Percentiles rank a stretch among this genome's conserved stretches.
Conservation (phyloP, 2,888 invertebrate genomes). For the Vesta saturnalis region DNA sequence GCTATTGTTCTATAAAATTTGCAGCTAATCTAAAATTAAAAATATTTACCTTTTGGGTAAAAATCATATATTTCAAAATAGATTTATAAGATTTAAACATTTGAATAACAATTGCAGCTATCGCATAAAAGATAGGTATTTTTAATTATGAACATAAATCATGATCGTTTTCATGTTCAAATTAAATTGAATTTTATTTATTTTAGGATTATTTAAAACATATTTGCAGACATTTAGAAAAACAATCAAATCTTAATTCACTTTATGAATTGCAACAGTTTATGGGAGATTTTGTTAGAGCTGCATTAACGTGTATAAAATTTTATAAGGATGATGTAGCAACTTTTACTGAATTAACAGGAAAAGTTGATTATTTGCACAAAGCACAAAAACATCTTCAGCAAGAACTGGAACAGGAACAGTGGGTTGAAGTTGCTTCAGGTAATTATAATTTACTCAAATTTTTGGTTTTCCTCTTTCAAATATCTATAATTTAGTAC, state of each 20-base stretch:
- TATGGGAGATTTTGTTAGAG: conserved; percentile 78
- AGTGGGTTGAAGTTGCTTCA: conserved; percentile 65
- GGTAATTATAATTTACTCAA: no score
- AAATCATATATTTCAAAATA: no score
- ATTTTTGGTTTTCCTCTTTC: conserved; percentile 10
- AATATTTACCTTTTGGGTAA: no score
- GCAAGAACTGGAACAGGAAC: conserved; percentile 67
- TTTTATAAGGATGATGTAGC: conserved; percentile 74
- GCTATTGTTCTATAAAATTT: no score
- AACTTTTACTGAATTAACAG: conserved; percentile 67
- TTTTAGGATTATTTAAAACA: conserved; percentile 72
- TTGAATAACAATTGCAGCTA: no score
- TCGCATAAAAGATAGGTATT: no score
- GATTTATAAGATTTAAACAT: no score
- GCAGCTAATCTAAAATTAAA: no score
- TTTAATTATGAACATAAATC: no score
- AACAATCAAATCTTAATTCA: conserved; percentile 73
- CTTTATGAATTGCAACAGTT: conserved; percentile 78
- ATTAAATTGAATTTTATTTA: conserved; percentile 4
- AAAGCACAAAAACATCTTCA: conserved; percentile 74
- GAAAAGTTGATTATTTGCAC: conserved; percentile 65
- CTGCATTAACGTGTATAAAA: conserved; percentile 81
- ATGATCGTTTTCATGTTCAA: not conserved
- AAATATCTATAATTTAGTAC: not conserved
- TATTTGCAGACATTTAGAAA: conserved; percentile 77